A percentile compares a stretch with the other conserved stretches of the same genome.
These are phyloP conservation scores for Stictonetta naevosa DNA, from an alignment of 2,113 vertebrate species.

Conservation along the genomic window DNA sequence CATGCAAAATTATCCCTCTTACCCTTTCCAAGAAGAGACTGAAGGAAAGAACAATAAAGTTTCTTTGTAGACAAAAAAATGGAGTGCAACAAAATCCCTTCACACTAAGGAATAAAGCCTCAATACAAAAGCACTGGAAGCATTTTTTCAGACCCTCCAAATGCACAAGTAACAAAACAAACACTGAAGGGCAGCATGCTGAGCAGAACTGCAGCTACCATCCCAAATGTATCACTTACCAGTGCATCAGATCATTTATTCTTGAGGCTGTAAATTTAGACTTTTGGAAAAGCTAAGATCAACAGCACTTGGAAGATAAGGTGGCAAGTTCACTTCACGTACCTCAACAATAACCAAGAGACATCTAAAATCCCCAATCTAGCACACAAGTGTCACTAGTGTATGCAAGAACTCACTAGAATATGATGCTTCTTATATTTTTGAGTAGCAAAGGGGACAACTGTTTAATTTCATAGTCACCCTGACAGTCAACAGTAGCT, in stretches of 20 bases:
- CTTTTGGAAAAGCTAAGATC: background rate
- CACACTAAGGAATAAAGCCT: background rate
- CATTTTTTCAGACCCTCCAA: background rate
- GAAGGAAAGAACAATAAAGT: background rate
- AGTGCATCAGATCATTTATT: background rate
- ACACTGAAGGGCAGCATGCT: fast-evolving
- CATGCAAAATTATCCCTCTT: constrained; percentile 32
- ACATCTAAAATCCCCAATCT: background rate
- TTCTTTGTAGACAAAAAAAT: background rate
- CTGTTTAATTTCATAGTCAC: background rate
- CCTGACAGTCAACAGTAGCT: background rate
- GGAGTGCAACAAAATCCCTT: constrained; percentile 11
- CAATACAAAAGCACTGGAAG: constrained; percentile 20
- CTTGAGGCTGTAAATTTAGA: background rate
- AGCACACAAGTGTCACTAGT: background rate
- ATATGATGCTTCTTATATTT: background rate
- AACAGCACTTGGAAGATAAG: background rate
- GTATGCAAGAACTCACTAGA: background rate
- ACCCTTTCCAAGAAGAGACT: background rate
- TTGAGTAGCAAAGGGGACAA: background rate
- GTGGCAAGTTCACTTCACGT: background rate
- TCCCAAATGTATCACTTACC: background rate
- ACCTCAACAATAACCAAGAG: background rate
- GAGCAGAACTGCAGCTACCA: background rate
- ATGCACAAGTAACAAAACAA: background rate